Evolutionary conservation across 2,797 vertebrate species (phyloP), one percentile per base, ranked within the genome.

Genomic region (Leptodactylus fallax): DNA sequence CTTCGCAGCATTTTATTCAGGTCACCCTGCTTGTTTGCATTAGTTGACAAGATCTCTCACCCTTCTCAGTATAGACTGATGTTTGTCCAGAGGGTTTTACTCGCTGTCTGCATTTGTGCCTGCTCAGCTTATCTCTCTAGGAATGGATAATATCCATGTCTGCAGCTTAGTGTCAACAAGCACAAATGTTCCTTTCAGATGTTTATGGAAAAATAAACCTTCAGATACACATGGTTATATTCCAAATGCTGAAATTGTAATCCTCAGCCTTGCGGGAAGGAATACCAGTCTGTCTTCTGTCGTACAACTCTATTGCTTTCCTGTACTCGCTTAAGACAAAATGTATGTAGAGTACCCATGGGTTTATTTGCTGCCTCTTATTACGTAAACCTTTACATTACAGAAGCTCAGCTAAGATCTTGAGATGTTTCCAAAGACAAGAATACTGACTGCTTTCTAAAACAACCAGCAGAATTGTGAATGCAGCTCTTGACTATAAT

Each of bases 131-230:
- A 71, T 65, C 58, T 85, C 17, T 85, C 74, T 65, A 85, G 84
- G 84, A 78, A 78, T 25, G 23, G 74, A 85, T 65, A 85, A 78
- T 79, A 25, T 79, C 74, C 23, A 27, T 78, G 74, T 78, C 74
- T 55, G 45, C 74, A 79, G 60, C 47, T 77, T 36, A 79, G 45
- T 85, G 74, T 85, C 72, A 85, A 85, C 84, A 79, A 65, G 74
- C 60, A 53, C 60, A 51, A 85, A 85, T 85, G 84, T 85, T 85
- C 72, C 60, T 27, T 67, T 25, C 14, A 67, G 49, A 79, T 85
- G 84, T 85, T 85, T 85, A 85, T 79, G 84, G 84, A 85, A 85
- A 85, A 78, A 65, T 53, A 79, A 67, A 65, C 83, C 71, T 56
- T 85, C n/a, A 7, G 47, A 85, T 85, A 77, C 72, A 77, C 71